Percentiles rank a stretch among this genome's conserved stretches.
Evolutionary conservation across 1,140 invertebrate species (phyloP).

Genomic region (Frieseomelitta varia): DNA sequence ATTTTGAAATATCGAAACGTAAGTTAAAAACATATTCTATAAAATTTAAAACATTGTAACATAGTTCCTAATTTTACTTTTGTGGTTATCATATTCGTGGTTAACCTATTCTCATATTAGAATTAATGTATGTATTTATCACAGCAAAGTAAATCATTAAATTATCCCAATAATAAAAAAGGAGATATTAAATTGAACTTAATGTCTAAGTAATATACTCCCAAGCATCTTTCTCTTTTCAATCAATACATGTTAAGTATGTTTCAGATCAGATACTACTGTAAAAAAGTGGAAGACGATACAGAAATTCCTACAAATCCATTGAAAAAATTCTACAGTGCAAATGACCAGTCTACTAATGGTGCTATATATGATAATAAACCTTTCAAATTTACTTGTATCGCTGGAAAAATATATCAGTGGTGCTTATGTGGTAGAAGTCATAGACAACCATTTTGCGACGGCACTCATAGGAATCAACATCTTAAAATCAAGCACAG

Average conservation of each 20-base stretch:
- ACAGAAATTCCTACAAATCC: conserved; percentile 85
- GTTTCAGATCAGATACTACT: conserved; percentile 46
- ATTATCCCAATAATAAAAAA: background rate
- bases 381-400: conserved; percentile 91
- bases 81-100: background rate
- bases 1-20: conserved; percentile 10
- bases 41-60: background rate
- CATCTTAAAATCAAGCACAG: conserved; percentile 87
- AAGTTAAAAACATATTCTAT: conserved; percentile 9
- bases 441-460: conserved; percentile 96
- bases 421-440: conserved; percentile 98
- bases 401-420: conserved; percentile 91
- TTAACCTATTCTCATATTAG: background rate
- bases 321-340: conserved; percentile 84
- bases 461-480: conserved; percentile 92
- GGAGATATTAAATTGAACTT: background rate
- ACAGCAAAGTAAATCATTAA: background rate
- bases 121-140: background rate
- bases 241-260: background rate
- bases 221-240: background rate
- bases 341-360: conserved; percentile 84
- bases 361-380: conserved; percentile 93
- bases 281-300: conserved; percentile 57
- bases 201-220: background rate
- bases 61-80: background rate